Base-by-base conservation (phyloP, 2,113 vertebrate genomes). In the Pipa parva region DNA sequence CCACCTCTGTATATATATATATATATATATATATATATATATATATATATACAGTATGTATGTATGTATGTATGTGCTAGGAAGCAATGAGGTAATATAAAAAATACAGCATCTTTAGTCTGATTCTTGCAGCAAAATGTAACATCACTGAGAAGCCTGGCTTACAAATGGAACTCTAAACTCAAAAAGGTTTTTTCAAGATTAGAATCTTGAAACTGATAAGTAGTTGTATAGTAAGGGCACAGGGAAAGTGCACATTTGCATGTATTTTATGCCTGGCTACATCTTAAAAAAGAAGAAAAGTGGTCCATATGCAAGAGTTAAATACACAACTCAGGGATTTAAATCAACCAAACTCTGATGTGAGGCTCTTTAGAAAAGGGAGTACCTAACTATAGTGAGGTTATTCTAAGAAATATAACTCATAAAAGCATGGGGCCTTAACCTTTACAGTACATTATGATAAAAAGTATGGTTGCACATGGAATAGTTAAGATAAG, bases 251-350 rank as follows among this genome's bases (percentile, higher is more conserved):
- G 66, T 70, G 57, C 57, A 70, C 58, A 61, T 70, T 70, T 70
- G 66, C 66, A 70, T 70, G 60, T 61, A 58, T 70, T 61, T 61
- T 61, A 70, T 54, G 66, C 58, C 66, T 50, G 58, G 60, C 57
- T 61, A 61, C 57, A 60, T 70, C 58, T 70, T 70, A 59, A 61
- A 70, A n/a, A n/a, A 61, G 58, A 61, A 54, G 46, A 70, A 70
- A 49, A 58, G 57, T 61, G 66, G 57, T 61, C 58, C 56, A 70
- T 61, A 70, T 58, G 61, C 31, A 67, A 49, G 31, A 33, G 60
- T 60, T 70, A 70, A 70, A 70, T 54, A 70, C 66, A 61, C 49
- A 54, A 54, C 10, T 58, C 58, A 54, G 58, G 54, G 24, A 13
- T 48, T 22, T 25, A 21, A 54, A 45, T 57, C 66, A 27, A 60